Evolutionary conservation across 53 echinoderm and acorn worm species (phyloP), one percentile per base, ranked within the genome.

Genomic region (Temnopleurus reevesii): DNA sequence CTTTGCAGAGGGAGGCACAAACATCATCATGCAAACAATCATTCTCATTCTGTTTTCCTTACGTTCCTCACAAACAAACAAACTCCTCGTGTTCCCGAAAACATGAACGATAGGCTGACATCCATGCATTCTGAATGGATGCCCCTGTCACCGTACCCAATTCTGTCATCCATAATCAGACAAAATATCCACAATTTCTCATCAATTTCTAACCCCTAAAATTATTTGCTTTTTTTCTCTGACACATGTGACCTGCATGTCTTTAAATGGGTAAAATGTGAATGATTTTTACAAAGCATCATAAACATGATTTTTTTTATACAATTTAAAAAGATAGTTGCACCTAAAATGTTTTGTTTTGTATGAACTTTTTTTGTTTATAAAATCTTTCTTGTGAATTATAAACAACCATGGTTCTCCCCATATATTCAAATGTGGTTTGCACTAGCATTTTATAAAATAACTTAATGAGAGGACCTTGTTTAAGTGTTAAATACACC

Each of bases 121-220:
- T 71, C 41, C 21, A 30, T 71, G 41, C 71, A 71, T 30, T 71
- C 38, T 71, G 43, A 71, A 71, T 71, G 71, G 71, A 71, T 71
- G n/a, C 36, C 41, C 19, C 71, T 71, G 71, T 71, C 71, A 71
- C 2, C 19, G 8, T 38, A 4, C 8, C 6, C 19, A n/a, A 71
- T 38, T n/a, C 71, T 41, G 41, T 71, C 1, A 71, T 71, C 71
- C 71, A 71, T 71, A 71, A 71, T 41, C 71, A 27, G 71, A 71
- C 43, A 71, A 71, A 71, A 71, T 38, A 4, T 71, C 41, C 41
- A 2, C 43, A 41, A 71, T 71, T 71, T 71, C n/a, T 23, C 43
- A 71, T 71, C 71, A 19, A 71, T 71, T 41, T 71, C 56, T 15
- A 84, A 55, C 84, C 64, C 29, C 25, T 30, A 63, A 35, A 84